Evolutionary conservation across 2,797 vertebrate genomes (phyloP).

Genomic region (Miichthys miiuy): DNA sequence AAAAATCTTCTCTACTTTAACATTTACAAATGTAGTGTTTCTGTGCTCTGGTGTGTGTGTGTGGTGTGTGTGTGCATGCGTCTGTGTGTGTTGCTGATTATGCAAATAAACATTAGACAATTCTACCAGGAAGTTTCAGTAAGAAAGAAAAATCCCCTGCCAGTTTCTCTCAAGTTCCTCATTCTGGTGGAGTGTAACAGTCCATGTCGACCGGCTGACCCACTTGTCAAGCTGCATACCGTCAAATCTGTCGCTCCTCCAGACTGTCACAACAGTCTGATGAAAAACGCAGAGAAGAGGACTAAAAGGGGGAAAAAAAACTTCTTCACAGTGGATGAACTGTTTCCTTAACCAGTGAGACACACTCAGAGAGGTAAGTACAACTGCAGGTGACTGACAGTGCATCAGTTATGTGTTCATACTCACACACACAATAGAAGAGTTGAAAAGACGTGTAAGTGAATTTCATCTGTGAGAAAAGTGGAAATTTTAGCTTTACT

Average conservation of each 20-base stretch:
- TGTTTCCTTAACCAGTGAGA: constrained; percentile 27
- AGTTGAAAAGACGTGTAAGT: neutral
- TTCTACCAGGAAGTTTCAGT: constrained; percentile 80
- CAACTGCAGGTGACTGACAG: neutral
- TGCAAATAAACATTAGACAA: constrained; percentile 81
- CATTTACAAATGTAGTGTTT: constrained; percentile 12
- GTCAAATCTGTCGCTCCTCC: neutral
- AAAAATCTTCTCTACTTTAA: neutral
- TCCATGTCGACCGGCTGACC: constrained; percentile 20
- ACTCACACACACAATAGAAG: neutral
- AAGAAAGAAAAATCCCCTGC: constrained; percentile 60
- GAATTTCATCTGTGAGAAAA: neutral
- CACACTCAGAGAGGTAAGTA: constrained; percentile 65
- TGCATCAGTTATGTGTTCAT: neutral
- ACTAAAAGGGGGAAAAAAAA: neutral
- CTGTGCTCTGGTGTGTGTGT: neutral
- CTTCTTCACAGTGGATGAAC: constrained; percentile 35
- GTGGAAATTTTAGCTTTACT: neutral
- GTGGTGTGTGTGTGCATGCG: neutral
- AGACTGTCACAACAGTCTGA: neutral
- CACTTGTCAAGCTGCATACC: neutral
- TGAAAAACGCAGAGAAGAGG: constrained; percentile 22
- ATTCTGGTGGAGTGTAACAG: constrained; percentile 60
- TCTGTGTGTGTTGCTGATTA: constrained; percentile 48
- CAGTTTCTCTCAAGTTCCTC: constrained; percentile 74